Evolutionary conservation across 2,113 vertebrate species (phyloP), one percentile per base, ranked within the genome.

Genomic region (Lethenteron reissneri): DNA sequence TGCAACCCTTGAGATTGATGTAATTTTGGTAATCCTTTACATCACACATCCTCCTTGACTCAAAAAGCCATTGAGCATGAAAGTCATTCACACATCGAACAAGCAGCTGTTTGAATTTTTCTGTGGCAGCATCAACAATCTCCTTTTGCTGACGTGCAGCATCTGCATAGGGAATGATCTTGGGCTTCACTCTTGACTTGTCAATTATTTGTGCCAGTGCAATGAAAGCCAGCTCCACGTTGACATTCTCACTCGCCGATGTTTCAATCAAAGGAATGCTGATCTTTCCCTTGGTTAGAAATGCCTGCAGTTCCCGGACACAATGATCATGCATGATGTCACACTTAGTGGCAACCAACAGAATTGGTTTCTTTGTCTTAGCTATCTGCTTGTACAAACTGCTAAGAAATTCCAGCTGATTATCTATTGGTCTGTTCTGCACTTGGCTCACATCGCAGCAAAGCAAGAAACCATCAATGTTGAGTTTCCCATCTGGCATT

Each of bases 291-390:
- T 96, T 75, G 58, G 90, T 91, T 25, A 68, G 25, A 73, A 97
- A 99, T 69, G 87, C 82, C 75, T 99, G 94, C 0, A 87, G 89
- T 74, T 99, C 94, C 74, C 92, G 82, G 77, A 99, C 97, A 80
- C 96, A 96, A 59, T 92, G 85, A 81, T 99, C 94, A 58, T 97
- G 92, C 1, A 92, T 92, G 78, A 97, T 92, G 58, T 99, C 94
- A 17, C 92, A 99, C 78, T 99, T 99, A 0, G 87, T 95, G 75
- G 97, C 81, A 73, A 88, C 89, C 74, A 97, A 78, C 73, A 97
- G 88, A 1, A 89, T 78, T 14, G 91, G 87, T 62, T 97, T 97
- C 78, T 99, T 99, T 0, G 92, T 96, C 77, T 97, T 99, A 8
- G 87, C 86, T 62, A 95, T 77, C 57, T 99, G 94, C 80, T 88